phyloP scores from a whole-genome alignment of 1,140 invertebrate genomes.

The Maconellicoccus hirsutus region DNA sequence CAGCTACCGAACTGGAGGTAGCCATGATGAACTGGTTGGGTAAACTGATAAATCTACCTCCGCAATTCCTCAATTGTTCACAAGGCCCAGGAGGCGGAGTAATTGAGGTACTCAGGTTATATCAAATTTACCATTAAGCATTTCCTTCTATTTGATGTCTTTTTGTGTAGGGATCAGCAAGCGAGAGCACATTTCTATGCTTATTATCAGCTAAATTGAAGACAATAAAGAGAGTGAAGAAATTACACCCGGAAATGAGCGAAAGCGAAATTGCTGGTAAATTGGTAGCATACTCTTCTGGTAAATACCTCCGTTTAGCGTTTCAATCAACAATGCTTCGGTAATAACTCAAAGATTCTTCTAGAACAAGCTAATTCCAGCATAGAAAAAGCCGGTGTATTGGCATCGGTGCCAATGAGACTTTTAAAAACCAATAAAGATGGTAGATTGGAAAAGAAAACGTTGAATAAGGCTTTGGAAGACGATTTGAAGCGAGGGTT shows the following conservation, averaged over 20 bases:
- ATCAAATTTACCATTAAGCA: background rate
- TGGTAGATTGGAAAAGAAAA: conserved; percentile 55
- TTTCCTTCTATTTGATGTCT: conserved; percentile 34
- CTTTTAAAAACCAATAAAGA: conserved; percentile 62
- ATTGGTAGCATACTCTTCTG: conserved; percentile 74
- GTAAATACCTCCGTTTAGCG: conserved; percentile 36
- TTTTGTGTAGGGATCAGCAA: conserved; percentile 78
- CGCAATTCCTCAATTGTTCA: conserved; percentile 63
- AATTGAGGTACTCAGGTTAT: conserved; percentile 72
- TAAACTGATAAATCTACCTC: conserved; percentile 72
- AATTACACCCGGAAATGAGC: conserved; percentile 45
- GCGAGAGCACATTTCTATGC: conserved; percentile 75
- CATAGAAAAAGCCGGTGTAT: conserved; percentile 72
- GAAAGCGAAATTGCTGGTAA: conserved; percentile 54
- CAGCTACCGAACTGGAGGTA: conserved; percentile 90
- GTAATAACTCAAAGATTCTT: background rate
- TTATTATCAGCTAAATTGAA: conserved; percentile 68
- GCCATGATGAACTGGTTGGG: conserved; percentile 90
- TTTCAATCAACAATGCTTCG: too few species aligned
- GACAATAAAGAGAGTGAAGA: conserved; percentile 45
- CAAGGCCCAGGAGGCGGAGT: conserved; percentile 76
- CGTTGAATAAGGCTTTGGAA: conserved; percentile 57
- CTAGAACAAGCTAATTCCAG: conserved; percentile 84
- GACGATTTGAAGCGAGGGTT: conserved; percentile 57
- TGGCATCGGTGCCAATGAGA: conserved; percentile 70